These are phyloP conservation scores for Channa maculata DNA, from an alignment of 2,113 vertebrate genomes.

Conservation along the genomic window DNA sequence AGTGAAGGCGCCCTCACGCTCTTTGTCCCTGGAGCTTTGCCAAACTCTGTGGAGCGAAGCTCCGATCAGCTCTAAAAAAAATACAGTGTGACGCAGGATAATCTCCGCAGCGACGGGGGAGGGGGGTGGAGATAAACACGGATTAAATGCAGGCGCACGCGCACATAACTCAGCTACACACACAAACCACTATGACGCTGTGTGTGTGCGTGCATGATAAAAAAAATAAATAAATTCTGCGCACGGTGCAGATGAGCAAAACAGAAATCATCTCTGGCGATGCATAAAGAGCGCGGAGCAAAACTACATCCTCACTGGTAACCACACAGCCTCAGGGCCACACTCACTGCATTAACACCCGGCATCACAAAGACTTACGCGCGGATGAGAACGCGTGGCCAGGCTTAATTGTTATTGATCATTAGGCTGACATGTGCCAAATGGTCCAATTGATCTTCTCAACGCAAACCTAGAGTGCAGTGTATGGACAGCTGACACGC, in stretches of 20 bases:
- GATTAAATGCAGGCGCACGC: slow-evolving; percentile 68
- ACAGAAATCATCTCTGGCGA: slow-evolving; percentile 42
- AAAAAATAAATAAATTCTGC: slow-evolving; percentile 44
- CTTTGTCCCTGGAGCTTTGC: slow-evolving; percentile 77
- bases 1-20: slow-evolving; percentile 54
- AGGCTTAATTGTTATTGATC: slow-evolving; percentile 70
- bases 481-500: slow-evolving; percentile 31
- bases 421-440: slow-evolving; percentile 66
- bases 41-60: slow-evolving; percentile 74
- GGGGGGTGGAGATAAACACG: slow-evolving; percentile 78
- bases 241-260: slow-evolving; percentile 40
- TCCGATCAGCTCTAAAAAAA: slow-evolving; percentile 69
- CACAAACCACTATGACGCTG: slow-evolving; percentile 12
- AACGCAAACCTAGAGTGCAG: background rate
- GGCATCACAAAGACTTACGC: slow-evolving; percentile 13
- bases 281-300: background rate
- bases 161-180: slow-evolving; percentile 1
- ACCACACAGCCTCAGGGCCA: slow-evolving; percentile 36
- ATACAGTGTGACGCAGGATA: slow-evolving; percentile 81
- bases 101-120: slow-evolving; percentile 80
- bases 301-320: slow-evolving; percentile 32
- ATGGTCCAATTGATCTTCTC: slow-evolving; percentile 60
- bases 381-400: slow-evolving; percentile 24
- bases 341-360: slow-evolving; percentile 38
- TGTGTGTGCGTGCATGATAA: slow-evolving; percentile 2